Conservation (phyloP, 2,888 invertebrate genomes). For the Drosophila mimica region DNA sequence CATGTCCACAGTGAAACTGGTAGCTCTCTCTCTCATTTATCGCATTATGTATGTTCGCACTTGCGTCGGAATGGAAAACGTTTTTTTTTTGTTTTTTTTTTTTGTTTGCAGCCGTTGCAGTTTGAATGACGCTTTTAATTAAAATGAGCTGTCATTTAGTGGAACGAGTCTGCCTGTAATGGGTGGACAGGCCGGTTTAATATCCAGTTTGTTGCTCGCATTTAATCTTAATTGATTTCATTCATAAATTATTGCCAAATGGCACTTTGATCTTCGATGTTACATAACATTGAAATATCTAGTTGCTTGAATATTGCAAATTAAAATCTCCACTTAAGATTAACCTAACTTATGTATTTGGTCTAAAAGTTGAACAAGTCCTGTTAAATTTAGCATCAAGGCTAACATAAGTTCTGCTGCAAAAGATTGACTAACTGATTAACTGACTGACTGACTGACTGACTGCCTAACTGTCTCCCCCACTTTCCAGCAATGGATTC, state of each 20-base stretch:
- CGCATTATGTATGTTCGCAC: constrained; percentile 18
- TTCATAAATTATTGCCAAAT: constrained; percentile 64
- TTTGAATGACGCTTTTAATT: constrained; percentile 64
- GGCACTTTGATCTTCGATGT: constrained; percentile 30
- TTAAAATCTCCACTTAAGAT: constrained; percentile 9
- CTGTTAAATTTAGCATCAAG: constrained; percentile 55
- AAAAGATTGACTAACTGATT: background rate
- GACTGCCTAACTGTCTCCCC: constrained; percentile 30
- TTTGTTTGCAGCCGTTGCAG: constrained; percentile 52
- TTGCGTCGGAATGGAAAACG: constrained; percentile 4
- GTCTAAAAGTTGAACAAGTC: constrained; percentile 1
- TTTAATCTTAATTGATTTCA: constrained; percentile 76
- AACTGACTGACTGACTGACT: constrained; percentile 2
- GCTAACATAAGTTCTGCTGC: constrained; percentile 19
- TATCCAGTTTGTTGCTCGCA: constrained; percentile 31
- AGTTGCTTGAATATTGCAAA: background rate
- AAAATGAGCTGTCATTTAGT: constrained; percentile 59
- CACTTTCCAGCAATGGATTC: constrained; percentile 32
- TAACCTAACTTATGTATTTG: background rate
- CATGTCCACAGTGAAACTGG: background rate
- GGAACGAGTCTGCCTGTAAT: constrained; percentile 43
- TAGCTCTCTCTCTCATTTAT: constrained; percentile 2
- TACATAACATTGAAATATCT: constrained; percentile 2
- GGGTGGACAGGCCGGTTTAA: constrained; percentile 40
- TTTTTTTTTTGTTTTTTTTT: constrained; percentile 6